These are phyloP conservation scores for Anneissia japonica DNA, from an alignment of 35 echinoderm and acorn worm species.

Conservation along the genomic window DNA sequence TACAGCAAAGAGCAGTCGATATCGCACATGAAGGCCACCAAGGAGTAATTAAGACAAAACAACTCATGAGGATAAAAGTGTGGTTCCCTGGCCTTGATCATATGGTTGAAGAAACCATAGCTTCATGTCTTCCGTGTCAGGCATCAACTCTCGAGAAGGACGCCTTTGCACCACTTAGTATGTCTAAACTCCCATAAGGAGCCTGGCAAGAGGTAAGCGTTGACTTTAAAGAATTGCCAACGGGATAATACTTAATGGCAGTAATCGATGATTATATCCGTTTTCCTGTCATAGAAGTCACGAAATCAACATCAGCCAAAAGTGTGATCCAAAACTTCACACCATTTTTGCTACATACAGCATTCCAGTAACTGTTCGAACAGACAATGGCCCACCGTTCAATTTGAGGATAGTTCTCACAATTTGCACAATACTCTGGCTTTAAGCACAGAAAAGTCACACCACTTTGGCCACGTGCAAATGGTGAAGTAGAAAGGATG, in stretches of 20 bases:
- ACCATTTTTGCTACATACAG: constrained; percentile 53
- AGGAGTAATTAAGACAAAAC: constrained; percentile 57
- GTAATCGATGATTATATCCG: constrained; percentile 41
- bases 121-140: constrained; percentile 47
- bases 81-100: constrained; percentile 64
- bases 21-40: constrained; percentile 67
- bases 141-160: constrained; percentile 24
- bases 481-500: constrained; percentile 62
- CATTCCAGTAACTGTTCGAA: constrained; percentile 12
- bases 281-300: constrained; percentile 49
- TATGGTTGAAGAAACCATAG: constrained; percentile 31
- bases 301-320: constrained; percentile 51
- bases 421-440: constrained; percentile 54
- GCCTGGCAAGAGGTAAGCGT: constrained; percentile 53
- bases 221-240: constrained; percentile 42
- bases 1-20: constrained; percentile 29
- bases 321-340: constrained; percentile 48
- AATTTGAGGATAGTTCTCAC: constrained; percentile 41
- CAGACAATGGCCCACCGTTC: constrained; percentile 70
- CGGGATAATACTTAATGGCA: constrained; percentile 19
- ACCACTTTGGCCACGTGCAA: constrained; percentile 63
- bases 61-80: constrained; percentile 48
- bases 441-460: constrained; percentile 57
- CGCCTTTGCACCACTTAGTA: constrained; percentile 21
- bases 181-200: constrained; percentile 22